These are phyloP conservation scores for Calliphora vicina DNA, from an alignment of 1,140 invertebrate genomes.

Conservation along the genomic window DNA sequence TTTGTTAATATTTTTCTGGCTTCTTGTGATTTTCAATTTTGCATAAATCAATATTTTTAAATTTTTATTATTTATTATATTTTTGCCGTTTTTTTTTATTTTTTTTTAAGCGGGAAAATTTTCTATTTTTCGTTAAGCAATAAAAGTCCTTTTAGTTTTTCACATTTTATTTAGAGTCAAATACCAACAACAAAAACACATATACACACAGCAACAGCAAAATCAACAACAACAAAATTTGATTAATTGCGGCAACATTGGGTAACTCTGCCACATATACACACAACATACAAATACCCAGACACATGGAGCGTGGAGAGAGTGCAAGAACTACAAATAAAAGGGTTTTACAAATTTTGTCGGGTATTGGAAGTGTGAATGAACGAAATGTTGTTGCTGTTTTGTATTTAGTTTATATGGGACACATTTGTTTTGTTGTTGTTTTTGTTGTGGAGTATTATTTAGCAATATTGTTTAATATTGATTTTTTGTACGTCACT, in stretches of 20 bases:
- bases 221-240: not conserved
- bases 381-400: not conserved
- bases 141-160: slow-evolving; percentile 1
- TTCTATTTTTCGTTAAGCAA: slow-evolving; percentile 1
- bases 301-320: not conserved
- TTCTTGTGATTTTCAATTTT: not conserved
- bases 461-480: slow-evolving; percentile 32
- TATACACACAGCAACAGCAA: not conserved
- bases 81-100: not conserved
- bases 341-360: slow-evolving; percentile 8
- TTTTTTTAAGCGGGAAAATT: not conserved
- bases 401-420: not conserved
- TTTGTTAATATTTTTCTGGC: not conserved
- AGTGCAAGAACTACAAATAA: not conserved
- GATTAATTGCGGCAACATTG: slow-evolving; percentile 33
- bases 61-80: not conserved
- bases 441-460: not conserved
- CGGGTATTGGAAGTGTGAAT: not conserved
- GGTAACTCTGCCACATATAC: not conserved
- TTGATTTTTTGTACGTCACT: not conserved
- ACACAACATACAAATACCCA: too few relatives aligned
- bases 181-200: not conserved
- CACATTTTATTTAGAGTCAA: not conserved
- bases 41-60: slow-evolving; percentile 14
- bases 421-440: not conserved